Evolutionary conservation across 1,140 invertebrate genomes (phyloP).

Genomic region (Melanaphis sacchari): DNA sequence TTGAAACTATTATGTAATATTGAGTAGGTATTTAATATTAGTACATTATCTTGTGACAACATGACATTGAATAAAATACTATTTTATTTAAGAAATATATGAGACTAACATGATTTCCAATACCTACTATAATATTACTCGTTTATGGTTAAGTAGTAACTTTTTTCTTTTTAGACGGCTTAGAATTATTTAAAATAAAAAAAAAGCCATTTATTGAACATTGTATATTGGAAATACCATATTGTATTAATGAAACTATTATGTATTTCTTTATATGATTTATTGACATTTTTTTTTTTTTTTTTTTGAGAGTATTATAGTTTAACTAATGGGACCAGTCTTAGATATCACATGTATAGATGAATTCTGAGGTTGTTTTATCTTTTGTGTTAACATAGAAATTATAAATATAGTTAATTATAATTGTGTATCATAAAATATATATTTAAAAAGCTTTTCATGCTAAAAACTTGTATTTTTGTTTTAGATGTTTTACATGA

Average conservation of each 20-base stretch:
- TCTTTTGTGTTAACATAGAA: background rate
- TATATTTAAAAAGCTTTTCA: slow-evolving; percentile 16
- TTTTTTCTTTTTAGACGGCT: background rate
- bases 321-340: slow-evolving; percentile 19
- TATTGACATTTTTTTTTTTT: background rate
- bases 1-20: background rate
- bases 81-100: too few relatives aligned
- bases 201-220: background rate
- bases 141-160: background rate
- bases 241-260: background rate
- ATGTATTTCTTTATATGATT: background rate
- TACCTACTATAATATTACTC: background rate
- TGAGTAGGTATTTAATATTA: background rate
- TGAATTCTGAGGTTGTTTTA: background rate
- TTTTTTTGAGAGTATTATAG: slow-evolving; percentile 3
- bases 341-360: background rate
- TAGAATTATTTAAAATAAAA: background rate
- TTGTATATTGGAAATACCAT: background rate
- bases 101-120: too few relatives aligned
- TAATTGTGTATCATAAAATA: background rate
- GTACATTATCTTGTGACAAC: background rate
- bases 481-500: background rate
- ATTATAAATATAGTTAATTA: slow-evolving; percentile 25
- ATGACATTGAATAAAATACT: background rate
- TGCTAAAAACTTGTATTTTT: slow-evolving; percentile 25